Evolutionary conservation across 2,113 vertebrate genomes (phyloP).

Genomic region (Indicator indicator): DNA sequence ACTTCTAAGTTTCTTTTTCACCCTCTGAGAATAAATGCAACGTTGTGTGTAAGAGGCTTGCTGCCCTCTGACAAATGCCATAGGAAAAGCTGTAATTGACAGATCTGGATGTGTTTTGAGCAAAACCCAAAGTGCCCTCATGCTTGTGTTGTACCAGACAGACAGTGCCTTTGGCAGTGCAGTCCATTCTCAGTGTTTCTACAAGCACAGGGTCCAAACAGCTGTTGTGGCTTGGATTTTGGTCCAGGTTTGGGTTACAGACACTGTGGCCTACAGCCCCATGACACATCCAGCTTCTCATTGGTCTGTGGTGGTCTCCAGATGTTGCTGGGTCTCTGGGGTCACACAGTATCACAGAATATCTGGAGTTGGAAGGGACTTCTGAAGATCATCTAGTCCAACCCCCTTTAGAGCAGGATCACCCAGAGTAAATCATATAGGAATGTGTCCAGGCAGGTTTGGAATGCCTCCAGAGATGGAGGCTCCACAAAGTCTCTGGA

Average conservation of each 20-base stretch:
- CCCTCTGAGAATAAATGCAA: not conserved
- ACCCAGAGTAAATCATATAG: too few species aligned
- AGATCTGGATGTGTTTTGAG: too few species aligned
- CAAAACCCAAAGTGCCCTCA: not conserved
- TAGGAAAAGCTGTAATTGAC: not conserved
- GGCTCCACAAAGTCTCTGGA: too few species aligned
- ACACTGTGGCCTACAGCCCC: not conserved
- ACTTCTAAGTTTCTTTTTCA: not conserved
- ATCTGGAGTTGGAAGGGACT: too few species aligned
- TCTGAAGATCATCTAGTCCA: too few species aligned
- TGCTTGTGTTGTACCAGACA: not conserved
- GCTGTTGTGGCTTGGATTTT: not conserved
- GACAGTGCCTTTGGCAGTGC: not conserved
- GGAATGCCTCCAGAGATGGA: too few species aligned
- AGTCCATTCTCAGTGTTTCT: not conserved
- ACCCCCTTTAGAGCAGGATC: too few species aligned
- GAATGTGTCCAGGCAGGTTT: too few species aligned
- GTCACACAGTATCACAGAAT: too few species aligned
- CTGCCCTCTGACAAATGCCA: accelerated
- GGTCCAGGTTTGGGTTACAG: not conserved
- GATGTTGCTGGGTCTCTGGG: not conserved
- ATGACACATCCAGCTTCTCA: not conserved
- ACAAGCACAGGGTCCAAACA: not conserved
- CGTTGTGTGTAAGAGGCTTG: not conserved
- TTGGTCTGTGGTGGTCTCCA: accelerated